Evolutionary conservation across 2,888 invertebrate genomes (phyloP).

Genomic region (Eurois occulta): DNA sequence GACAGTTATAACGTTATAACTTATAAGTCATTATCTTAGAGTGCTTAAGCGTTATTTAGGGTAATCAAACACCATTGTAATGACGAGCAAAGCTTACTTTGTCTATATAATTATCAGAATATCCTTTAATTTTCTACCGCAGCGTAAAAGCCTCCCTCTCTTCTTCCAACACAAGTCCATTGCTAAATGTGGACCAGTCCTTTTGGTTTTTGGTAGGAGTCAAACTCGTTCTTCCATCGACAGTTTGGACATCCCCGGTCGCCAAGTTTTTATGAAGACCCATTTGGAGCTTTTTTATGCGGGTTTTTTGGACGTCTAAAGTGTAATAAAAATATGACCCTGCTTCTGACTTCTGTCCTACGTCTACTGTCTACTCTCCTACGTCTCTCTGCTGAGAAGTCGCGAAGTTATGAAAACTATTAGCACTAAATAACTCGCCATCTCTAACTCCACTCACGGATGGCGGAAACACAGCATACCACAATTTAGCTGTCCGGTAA

Average conservation of each 20-base stretch:
- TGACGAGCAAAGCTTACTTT: neutral
- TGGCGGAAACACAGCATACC: constrained; percentile 50
- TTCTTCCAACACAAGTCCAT: no score
- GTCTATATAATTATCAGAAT: no score
- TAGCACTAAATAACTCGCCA: neutral
- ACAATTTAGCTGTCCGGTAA: constrained; percentile 51
- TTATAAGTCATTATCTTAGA: constrained; percentile 48
- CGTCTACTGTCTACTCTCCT: no score
- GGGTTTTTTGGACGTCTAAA: no score
- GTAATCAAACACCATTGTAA: constrained; percentile 23
- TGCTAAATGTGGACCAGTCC: no score
- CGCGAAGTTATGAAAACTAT: neutral
- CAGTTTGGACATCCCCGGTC: neutral
- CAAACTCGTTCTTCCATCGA: neutral
- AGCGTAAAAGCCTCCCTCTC: no score
- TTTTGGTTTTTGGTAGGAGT: no score
- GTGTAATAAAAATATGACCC: no score
- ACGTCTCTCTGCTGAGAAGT: no score
- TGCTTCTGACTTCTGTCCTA: no score
- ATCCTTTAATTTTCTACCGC: no score
- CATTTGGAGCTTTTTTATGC: no score
- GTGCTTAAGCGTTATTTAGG: constrained; percentile 9
- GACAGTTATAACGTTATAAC: constrained; percentile 53
- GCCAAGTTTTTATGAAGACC: neutral
- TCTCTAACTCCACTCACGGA: constrained; percentile 27